Conservation (phyloP, 2,797 vertebrate genomes). For the Acanthiza pusilla region DNA sequence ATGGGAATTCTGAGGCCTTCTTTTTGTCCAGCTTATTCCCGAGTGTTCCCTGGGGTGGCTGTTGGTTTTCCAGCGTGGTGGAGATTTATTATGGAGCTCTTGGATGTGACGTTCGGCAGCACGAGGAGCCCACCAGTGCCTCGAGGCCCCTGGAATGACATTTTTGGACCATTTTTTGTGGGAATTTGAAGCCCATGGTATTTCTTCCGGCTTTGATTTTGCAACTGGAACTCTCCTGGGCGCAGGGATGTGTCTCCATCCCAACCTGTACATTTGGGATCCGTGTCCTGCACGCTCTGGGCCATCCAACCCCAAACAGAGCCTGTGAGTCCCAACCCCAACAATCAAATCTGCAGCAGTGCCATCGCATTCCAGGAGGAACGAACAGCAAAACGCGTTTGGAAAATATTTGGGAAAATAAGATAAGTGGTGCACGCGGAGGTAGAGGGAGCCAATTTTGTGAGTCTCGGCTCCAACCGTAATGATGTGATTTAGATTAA, state of each 20-base stretch:
- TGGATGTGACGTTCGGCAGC: neutral
- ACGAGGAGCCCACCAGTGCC: rapidly evolving
- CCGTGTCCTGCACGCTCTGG: rapidly evolving
- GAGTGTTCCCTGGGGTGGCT: rapidly evolving
- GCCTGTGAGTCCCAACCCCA: neutral
- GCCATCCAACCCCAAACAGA: neutral
- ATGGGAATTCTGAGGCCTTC: neutral
- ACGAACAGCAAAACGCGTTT: neutral
- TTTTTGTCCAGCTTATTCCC: neutral
- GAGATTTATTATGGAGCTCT: rapidly evolving
- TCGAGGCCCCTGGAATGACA: rapidly evolving
- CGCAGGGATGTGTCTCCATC: rapidly evolving
- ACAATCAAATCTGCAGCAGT: neutral
- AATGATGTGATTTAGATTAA: conserved; percentile 68
- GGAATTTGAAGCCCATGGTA: rapidly evolving
- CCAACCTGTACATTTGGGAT: neutral
- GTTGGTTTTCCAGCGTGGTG: rapidly evolving
- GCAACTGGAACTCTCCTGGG: rapidly evolving
- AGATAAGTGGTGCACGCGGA: neutral
- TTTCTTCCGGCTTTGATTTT: neutral
- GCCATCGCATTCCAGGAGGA: neutral
- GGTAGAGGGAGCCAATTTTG: conserved; percentile 5
- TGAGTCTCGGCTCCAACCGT: conserved; percentile 24
- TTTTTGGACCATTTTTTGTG: neutral
- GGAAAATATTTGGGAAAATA: conserved; percentile 8